Conservation (phyloP, 1,140 invertebrate species). For the Cecropterus lyciades region DNA sequence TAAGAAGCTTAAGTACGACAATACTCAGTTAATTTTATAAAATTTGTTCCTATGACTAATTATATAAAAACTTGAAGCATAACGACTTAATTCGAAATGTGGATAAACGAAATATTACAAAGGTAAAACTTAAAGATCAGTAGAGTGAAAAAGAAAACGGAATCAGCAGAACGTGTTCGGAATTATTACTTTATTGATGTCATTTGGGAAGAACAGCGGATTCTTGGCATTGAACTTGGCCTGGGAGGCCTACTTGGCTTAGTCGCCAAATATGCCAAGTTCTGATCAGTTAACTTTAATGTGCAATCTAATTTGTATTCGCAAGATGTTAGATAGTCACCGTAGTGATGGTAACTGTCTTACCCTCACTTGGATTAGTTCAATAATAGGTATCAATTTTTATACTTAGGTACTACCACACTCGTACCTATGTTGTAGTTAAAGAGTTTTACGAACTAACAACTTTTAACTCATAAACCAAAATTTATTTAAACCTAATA, state of each 20-base stretch:
- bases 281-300: slow-evolving; percentile 30
- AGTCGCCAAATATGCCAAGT: slow-evolving; percentile 60
- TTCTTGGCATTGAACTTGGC: slow-evolving; percentile 75
- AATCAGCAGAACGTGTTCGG: slow-evolving; percentile 42
- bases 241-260: slow-evolving; percentile 61
- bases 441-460: too few species aligned
- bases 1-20: too few species aligned
- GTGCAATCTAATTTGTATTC: slow-evolving; percentile 24
- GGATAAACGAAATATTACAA: background rate
- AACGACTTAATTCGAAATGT: too few species aligned
- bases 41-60: too few species aligned
- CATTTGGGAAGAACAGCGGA: slow-evolving; percentile 54
- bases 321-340: slow-evolving; percentile 26
- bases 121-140: slow-evolving; percentile 9
- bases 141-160: slow-evolving; percentile 11
- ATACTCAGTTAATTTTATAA: too few species aligned
- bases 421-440: too few species aligned
- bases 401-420: background rate
- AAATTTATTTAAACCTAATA: too few species aligned
- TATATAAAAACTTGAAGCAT: too few species aligned
- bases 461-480: too few species aligned
- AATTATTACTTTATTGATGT: slow-evolving; percentile 49
- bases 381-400: background rate
- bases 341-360: slow-evolving; percentile 26
- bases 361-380: slow-evolving; percentile 1